phyloP scores from a whole-genome alignment of 1,140 invertebrate species.

The Macrocentrus cingulum region DNA sequence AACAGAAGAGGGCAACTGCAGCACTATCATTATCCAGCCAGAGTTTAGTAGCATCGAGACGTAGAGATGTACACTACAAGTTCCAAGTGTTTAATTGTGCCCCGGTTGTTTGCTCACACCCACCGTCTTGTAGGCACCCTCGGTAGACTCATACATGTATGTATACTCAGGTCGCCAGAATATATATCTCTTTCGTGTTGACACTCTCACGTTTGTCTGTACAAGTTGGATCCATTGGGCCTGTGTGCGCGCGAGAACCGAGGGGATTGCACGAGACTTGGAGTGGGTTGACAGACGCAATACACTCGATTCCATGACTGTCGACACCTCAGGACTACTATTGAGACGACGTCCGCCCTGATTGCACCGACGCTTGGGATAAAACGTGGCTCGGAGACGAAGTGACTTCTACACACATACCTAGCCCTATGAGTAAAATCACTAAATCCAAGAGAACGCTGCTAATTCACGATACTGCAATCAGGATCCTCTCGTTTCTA shows the following conservation, averaged over 20 bases:
- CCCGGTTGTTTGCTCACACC: slow-evolving; percentile 15
- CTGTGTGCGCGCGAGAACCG: background rate
- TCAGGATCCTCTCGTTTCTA: too few relatives aligned
- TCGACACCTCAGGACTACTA: slow-evolving; percentile 2
- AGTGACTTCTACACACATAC: background rate
- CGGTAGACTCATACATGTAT: background rate
- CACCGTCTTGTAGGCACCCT: background rate
- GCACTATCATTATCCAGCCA: slow-evolving; percentile 20
- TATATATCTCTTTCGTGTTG: too few relatives aligned
- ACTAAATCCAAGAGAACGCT: background rate
- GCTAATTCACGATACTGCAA: too few relatives aligned
- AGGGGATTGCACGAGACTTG: background rate
- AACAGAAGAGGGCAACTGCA: background rate
- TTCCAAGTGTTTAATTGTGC: slow-evolving; percentile 21
- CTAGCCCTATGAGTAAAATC: background rate
- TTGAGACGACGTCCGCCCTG: background rate
- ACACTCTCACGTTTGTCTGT: too few relatives aligned
- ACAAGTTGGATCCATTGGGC: too few relatives aligned
- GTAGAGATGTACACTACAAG: slow-evolving; percentile 17
- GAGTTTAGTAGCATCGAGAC: slow-evolving; percentile 4
- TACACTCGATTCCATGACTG: slow-evolving; percentile 8
- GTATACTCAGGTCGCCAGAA: background rate
- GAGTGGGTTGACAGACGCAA: slow-evolving; percentile 10
- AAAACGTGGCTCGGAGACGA: background rate
- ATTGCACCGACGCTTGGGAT: slow-evolving; percentile 5